Conservation (phyloP, 2,888 invertebrate genomes). For the Melieria picta region DNA sequence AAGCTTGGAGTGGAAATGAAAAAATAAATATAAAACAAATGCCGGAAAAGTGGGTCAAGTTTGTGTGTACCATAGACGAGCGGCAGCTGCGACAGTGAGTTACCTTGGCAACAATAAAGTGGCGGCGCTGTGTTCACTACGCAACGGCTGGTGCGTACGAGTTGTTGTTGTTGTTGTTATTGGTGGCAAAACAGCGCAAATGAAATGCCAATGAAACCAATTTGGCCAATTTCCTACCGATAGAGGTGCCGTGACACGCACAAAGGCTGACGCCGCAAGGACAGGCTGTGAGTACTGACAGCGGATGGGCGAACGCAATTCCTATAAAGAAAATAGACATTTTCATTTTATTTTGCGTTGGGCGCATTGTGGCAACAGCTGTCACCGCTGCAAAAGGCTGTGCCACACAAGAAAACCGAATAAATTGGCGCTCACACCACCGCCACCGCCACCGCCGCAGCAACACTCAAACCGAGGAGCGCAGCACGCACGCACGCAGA, state of each 20-base stretch:
- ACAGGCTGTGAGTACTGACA: background rate
- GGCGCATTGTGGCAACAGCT: constrained; percentile 51
- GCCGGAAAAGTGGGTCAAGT: too few species aligned
- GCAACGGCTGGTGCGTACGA: background rate
- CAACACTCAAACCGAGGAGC: background rate
- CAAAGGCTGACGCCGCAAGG: background rate
- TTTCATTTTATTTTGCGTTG: constrained; percentile 37
- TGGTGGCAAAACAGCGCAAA: constrained; percentile 13
- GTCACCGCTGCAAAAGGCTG: constrained; percentile 35
- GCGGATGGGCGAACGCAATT: background rate
- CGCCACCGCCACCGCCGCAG: background rate
- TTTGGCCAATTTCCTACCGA: constrained; percentile 46
- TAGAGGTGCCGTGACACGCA: constrained; percentile 15
- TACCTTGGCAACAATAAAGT: too few species aligned
- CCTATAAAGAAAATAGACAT: constrained; percentile 21
- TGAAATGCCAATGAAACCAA: constrained; percentile 57
- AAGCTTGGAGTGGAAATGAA: too few species aligned
- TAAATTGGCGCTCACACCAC: background rate
- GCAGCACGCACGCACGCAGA: background rate
- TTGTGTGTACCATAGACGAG: too few species aligned
- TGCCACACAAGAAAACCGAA: background rate
- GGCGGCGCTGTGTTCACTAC: background rate
- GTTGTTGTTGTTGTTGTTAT: background rate
- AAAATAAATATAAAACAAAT: too few species aligned
- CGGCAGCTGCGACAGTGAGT: too few species aligned